Evolutionary conservation across 2,113 vertebrate genomes (phyloP).

Genomic region (Paracanthobrama guichenoti): DNA sequence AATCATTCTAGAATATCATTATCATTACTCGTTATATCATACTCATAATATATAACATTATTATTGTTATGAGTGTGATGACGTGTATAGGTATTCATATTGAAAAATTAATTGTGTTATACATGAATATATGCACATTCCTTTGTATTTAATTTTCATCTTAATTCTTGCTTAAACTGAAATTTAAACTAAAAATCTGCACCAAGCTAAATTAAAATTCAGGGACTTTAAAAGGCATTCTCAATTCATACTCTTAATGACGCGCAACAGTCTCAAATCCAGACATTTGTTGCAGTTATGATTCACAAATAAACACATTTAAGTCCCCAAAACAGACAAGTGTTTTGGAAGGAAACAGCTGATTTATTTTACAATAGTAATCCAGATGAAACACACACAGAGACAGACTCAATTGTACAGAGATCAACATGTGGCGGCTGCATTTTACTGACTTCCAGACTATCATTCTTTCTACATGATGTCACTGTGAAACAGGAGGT

Average conservation of each 20-base stretch:
- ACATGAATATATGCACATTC: too few relatives aligned
- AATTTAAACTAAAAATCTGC: too few relatives aligned
- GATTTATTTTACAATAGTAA: conserved; percentile 53
- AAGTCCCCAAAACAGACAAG: conserved; percentile 37
- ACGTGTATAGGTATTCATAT: background rate
- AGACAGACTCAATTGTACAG: conserved; percentile 56
- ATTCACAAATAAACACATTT: conserved; percentile 39
- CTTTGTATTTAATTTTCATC: background rate
- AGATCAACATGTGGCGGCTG: conserved; percentile 75
- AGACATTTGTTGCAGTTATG: background rate
- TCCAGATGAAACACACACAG: conserved; percentile 27
- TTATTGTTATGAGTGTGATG: background rate
- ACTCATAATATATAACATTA: too few relatives aligned
- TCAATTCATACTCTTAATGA: background rate
- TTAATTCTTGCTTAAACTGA: background rate
- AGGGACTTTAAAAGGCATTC: background rate
- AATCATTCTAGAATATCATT: background rate
- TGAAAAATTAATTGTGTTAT: background rate
- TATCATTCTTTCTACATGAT: conserved; percentile 77
- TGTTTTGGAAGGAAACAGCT: conserved; percentile 52
- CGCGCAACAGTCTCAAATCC: background rate
- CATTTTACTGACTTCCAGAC: conserved; percentile 76
- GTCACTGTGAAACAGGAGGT: conserved; percentile 78
- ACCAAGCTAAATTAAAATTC: background rate
- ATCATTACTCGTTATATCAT: too few relatives aligned